Evolutionary conservation across 2,888 invertebrate species (phyloP), one percentile per base, ranked within the genome.

Genomic region (Amphipyra berbera): DNA sequence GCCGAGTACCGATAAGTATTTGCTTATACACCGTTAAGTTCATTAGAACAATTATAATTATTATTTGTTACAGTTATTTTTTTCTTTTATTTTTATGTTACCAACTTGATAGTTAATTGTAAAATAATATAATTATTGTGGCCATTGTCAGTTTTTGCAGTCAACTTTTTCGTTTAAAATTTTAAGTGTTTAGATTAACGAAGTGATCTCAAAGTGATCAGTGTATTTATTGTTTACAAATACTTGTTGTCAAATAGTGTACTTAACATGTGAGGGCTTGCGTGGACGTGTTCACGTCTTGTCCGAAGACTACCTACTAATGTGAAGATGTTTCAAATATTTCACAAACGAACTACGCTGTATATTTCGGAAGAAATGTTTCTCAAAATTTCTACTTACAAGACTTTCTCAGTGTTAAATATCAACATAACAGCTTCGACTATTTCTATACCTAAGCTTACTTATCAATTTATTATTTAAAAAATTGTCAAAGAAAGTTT

Each of bases 121-220:
- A 83, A 83, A 82, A 81, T 83, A 82, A 84, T 86, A 82, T 83
- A 81, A 85, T 85, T 84, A 84, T 88, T 88, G 90, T 90, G 92
- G 92, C 92, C 92, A 92, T 93, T 87, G 87, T 91, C 90, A 88
- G 84, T 87, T 65, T 84, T 73, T 83, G 78, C 82, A 88, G 86
- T 89, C 85, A 84, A 82, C 76, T 69, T 84, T 86, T 86, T 69
- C 82, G 85, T 90, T 90, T 88, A 88, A 90, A 90, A 88, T 86
- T 84, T 76, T 92, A 90, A 88, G 82, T 92, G 81, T 92, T 83
- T 93, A 93, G 92, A 88, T 82, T 93, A 92, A 90, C 88, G 79
- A 89, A 88, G 85, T 88, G 94, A 95, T 95, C 94, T 95, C 94
- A 94, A 93, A 88, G 91, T 90, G 94, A 93, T 95, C 94, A 94